phyloP scores from a whole-genome alignment of 2,797 vertebrate species.

The Microctenopoma lineatum region DNA sequence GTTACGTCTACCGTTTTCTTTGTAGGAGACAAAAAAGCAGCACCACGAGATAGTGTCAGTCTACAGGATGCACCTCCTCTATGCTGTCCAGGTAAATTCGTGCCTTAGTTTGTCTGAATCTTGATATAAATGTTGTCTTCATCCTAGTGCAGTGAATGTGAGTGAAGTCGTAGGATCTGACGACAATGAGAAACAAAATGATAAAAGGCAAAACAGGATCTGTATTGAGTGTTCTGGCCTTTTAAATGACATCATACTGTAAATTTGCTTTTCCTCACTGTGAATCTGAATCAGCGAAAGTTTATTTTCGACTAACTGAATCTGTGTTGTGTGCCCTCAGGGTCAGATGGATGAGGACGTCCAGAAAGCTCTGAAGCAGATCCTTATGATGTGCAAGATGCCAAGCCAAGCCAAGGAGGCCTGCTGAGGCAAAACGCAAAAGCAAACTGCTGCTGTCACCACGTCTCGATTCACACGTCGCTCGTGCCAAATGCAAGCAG shows the following conservation, averaged over 20 bases:
- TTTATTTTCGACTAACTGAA: slow-evolving; percentile 16
- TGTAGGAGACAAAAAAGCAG: slow-evolving; percentile 95
- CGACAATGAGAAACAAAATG: too few relatives aligned
- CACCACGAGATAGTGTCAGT: slow-evolving; percentile 96
- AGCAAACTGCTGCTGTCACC: slow-evolving; percentile 9
- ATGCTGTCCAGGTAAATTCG: slow-evolving; percentile 93
- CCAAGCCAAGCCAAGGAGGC: slow-evolving; percentile 90
- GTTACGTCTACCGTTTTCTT: slow-evolving; percentile 7
- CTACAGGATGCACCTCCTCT: slow-evolving; percentile 98
- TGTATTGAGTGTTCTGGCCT: too few relatives aligned
- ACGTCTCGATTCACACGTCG: neutral
- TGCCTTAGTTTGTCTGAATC: neutral
- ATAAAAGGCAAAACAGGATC: too few relatives aligned
- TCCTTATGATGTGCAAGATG: slow-evolving; percentile 97
- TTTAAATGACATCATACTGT: too few relatives aligned
- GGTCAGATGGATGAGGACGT: slow-evolving; percentile 99
- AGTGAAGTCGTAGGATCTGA: too few relatives aligned
- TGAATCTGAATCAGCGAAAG: neutral
- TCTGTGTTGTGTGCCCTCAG: slow-evolving; percentile 70
- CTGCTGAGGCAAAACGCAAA: slow-evolving; percentile 52
- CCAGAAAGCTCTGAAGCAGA: slow-evolving; percentile 97
- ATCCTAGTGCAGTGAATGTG: neutral
- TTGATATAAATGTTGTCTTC: neutral
- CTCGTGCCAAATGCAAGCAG: slow-evolving; percentile 20
- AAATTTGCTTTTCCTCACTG: too few relatives aligned